A percentile compares a stretch with the other conserved stretches of the same genome.
Conservation (phyloP, 2,888 invertebrate genomes). For the Cheilosia scutellata region DNA sequence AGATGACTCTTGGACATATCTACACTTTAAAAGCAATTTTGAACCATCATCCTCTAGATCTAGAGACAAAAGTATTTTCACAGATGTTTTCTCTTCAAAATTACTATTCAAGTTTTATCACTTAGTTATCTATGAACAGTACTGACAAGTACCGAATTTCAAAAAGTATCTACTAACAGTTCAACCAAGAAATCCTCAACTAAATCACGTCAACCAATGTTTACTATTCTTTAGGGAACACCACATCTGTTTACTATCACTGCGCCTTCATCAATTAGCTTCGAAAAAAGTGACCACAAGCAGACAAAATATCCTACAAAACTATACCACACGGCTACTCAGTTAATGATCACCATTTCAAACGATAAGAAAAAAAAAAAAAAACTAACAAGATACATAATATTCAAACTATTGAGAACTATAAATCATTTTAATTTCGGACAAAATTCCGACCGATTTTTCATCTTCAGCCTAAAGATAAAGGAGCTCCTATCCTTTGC, state of each 20-base stretch:
- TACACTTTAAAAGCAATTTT: too few species aligned
- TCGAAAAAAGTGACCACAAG: conserved; percentile 1
- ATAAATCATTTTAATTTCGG: conserved; percentile 63
- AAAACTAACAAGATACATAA: conserved; percentile 6
- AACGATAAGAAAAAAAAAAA: conserved; percentile 47
- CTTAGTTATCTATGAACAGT: too few species aligned
- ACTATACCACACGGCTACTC: too few species aligned
- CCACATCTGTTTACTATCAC: conserved; percentile 3
- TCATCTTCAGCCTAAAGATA: conserved; percentile 45
- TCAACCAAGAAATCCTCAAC: too few species aligned
- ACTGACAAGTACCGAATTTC: too few species aligned
- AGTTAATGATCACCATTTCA: conserved; percentile 45
- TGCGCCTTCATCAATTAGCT: conserved; percentile 26
- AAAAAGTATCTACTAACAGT: too few species aligned
- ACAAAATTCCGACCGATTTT: conserved; percentile 48
- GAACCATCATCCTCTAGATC: too few species aligned
- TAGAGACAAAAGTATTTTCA: too few species aligned
- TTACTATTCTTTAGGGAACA: background rate
- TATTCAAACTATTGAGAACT: conserved; percentile 34
- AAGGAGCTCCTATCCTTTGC: conserved; percentile 6
- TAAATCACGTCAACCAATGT: background rate
- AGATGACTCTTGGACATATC: too few species aligned
- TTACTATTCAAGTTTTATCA: too few species aligned
- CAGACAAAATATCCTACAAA: conserved; percentile 19
- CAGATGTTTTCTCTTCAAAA: too few species aligned